Base-by-base conservation (phyloP, 2,797 vertebrate species). In the Iguana delicatissima region DNA sequence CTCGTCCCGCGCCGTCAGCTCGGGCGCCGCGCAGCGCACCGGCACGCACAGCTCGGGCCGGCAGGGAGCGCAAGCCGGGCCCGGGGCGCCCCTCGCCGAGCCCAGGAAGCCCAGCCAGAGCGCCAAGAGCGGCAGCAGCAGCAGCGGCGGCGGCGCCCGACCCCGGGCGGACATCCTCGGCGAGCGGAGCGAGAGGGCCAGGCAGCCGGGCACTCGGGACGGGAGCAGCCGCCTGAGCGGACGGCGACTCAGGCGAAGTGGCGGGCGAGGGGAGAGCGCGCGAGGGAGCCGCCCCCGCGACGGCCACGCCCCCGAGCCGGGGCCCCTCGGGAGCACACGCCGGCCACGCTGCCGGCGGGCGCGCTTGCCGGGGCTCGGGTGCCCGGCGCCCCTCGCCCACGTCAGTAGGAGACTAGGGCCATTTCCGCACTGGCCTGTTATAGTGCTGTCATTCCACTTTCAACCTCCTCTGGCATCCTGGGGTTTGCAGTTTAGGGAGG, bases 1-100 rank as follows among this genome's bases (percentile, higher is more conserved):
- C 85, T 94, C 95, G 88, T 97, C 96, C 74, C 90, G 96, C 86
- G 85, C 95, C 2, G 91, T 57, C 80, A 96, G 94, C 74, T 94
- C 94, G 6, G 96, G 95, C 79, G 87, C 96, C 0, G 91, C 91
- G 90, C 97, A 97, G 35, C 72, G 93, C 3, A 52, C 80, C 12
- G 92, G 55, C 29, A 50, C 88, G 55, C 97, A 97, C 32, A 26
- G 79, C 85, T 95, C 95, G 0, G 84, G 94, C 64, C 50, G 79
- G 90, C 97, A 97, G 57, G 81, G 96, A 1, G 91, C 91, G 92
- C 97, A 97, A 46, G 85, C 89, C 0, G 84, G 86, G 6, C 12
- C 83, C 35, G 64, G 67, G 67, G 72, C 50, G 12, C n/a, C 52
- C 64, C 84, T 32, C 38, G 84, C 50, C 72, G 26, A 8, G 9